phyloP scores from a whole-genome alignment of 2,888 invertebrate genomes.

The Caprella mutica region DNA sequence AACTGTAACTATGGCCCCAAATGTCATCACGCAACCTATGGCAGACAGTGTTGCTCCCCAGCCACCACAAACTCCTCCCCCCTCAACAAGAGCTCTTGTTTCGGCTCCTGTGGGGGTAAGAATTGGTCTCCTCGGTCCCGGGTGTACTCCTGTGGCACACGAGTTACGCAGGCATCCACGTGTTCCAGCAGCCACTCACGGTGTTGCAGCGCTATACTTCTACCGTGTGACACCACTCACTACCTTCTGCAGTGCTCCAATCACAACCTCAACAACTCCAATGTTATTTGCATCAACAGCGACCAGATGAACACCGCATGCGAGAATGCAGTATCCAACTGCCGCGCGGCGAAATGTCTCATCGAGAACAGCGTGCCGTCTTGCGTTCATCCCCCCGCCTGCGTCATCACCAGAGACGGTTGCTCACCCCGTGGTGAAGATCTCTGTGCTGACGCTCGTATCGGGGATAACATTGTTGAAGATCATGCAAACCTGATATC shows the following conservation, averaged over 20 bases:
- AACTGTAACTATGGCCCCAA: conserved; percentile 4
- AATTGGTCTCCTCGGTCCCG: too few relatives aligned
- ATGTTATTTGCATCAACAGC: conserved; percentile 3
- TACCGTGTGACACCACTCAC: neutral
- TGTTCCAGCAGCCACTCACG: conserved; percentile 5
- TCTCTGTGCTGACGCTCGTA: too few relatives aligned
- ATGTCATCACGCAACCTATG: neutral
- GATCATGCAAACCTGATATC: too few relatives aligned
- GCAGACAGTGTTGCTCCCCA: neutral
- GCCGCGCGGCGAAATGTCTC: neutral
- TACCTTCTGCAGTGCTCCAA: conserved; percentile 3
- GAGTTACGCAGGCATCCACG: neutral
- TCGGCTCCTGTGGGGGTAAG: conserved; percentile 1
- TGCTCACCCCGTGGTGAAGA: too few relatives aligned
- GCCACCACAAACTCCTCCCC: conserved; percentile 15
- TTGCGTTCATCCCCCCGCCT: neutral
- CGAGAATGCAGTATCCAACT: neutral
- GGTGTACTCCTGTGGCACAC: too few relatives aligned
- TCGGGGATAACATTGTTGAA: too few relatives aligned
- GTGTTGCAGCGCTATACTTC: neutral
- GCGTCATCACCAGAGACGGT: too few relatives aligned
- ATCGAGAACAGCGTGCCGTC: too few relatives aligned
- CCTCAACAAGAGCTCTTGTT: too few relatives aligned
- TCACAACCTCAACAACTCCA: conserved; percentile 4
- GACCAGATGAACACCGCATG: neutral